Evolutionary conservation across 2,113 vertebrate genomes (phyloP).

Genomic region (Percina caprodes): DNA sequence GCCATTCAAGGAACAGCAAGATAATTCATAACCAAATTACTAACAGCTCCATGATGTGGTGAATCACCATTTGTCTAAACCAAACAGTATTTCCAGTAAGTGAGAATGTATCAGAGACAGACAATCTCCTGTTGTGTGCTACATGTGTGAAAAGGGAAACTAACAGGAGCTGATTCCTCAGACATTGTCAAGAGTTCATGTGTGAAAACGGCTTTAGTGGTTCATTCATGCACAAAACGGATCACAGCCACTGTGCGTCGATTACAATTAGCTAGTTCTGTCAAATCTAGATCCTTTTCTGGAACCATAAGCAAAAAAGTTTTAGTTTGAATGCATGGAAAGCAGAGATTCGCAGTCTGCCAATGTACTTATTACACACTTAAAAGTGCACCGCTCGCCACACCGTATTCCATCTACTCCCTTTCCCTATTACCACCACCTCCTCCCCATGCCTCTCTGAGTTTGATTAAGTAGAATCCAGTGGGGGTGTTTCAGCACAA

Average conservation of each 20-base stretch:
- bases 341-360: slow-evolving; percentile 42
- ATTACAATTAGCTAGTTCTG: not conserved
- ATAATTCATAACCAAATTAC: too few species aligned
- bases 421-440: slow-evolving; percentile 29
- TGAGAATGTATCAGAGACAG: too few species aligned
- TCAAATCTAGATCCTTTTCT: not conserved
- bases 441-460: slow-evolving; percentile 38
- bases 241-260: not conserved
- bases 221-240: not conserved
- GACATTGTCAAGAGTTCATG: too few species aligned
- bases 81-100: too few species aligned
- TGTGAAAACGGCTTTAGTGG: not conserved
- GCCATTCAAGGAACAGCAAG: too few species aligned
- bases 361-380: slow-evolving; percentile 51
- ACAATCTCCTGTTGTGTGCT: too few species aligned
- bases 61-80: too few species aligned
- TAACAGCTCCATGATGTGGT: too few species aligned
- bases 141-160: too few species aligned
- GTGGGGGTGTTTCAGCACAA: slow-evolving; percentile 50
- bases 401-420: slow-evolving; percentile 46
- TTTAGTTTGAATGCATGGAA: slow-evolving; percentile 22
- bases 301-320: slow-evolving; percentile 3
- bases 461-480: slow-evolving; percentile 60
- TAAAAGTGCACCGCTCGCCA: slow-evolving; percentile 37
- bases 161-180: too few species aligned